Percentiles rank a stretch among this genome's conserved stretches.
phyloP scores from a whole-genome alignment of 2,888 invertebrate species.

The Drosophila seclusa region DNA sequence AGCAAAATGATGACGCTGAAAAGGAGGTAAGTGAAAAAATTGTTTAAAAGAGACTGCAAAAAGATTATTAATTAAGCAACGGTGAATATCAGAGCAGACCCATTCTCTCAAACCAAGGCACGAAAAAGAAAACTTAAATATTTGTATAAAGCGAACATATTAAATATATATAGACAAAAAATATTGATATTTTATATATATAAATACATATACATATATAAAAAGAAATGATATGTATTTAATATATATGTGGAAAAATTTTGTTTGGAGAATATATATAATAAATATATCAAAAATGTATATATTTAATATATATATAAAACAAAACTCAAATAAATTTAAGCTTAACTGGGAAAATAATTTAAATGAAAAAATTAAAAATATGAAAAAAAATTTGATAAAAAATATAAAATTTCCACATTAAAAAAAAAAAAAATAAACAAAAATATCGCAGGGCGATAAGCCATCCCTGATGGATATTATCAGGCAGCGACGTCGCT shows the following conservation, averaged over 20 bases:
- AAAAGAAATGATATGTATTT: no score
- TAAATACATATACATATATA: no score
- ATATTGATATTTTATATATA: no score
- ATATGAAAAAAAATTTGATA: neutral
- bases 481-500: slow-evolving; percentile 79
- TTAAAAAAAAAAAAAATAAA: slow-evolving; percentile 19
- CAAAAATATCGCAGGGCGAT: slow-evolving; percentile 53
- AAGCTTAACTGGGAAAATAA: neutral
- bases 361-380: neutral
- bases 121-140: neutral
- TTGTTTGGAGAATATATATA: neutral
- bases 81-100: neutral
- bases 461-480: slow-evolving; percentile 77
- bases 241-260: no score
- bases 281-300: neutral
- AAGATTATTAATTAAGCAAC: neutral
- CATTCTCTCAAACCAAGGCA: neutral
- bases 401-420: neutral
- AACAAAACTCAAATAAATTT: neutral
- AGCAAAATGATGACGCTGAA: slow-evolving; percentile 16
- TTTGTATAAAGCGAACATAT: no score
- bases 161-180: no score
- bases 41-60: neutral
- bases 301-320: neutral
- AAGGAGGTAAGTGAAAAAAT: slow-evolving; percentile 50